A percentile compares a stretch with the other conserved stretches of the same genome.
These are phyloP conservation scores for Drosophila trapezifrons DNA, from an alignment of 1,140 invertebrate genomes.

Conservation along the genomic window DNA sequence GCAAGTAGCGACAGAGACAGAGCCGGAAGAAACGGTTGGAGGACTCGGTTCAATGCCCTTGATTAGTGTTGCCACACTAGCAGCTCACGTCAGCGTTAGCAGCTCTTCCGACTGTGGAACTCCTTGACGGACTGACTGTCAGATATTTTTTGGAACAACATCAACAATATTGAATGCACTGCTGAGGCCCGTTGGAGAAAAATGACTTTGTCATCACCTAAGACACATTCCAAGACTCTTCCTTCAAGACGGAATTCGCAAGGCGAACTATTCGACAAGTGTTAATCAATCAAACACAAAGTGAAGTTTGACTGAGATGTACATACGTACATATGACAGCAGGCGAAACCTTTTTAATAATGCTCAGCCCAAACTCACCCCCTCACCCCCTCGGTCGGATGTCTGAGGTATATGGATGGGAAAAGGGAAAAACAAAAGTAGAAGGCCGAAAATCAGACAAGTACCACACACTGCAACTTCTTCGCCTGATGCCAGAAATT, in stretches of 20 bases:
- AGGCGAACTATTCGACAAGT: slow-evolving; percentile 65
- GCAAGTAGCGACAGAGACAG: slow-evolving; percentile 9
- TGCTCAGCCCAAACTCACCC: slow-evolving; percentile 51
- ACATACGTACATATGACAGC: slow-evolving; percentile 70
- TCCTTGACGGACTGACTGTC: slow-evolving; percentile 48
- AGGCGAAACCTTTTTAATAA: slow-evolving; percentile 76
- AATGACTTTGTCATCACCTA: slow-evolving; percentile 66
- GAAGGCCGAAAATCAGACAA: slow-evolving; percentile 11
- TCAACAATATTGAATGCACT: slow-evolving; percentile 61
- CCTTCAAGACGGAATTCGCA: slow-evolving; percentile 40
- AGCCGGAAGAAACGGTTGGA: background rate
- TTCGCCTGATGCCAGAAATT: too few species aligned
- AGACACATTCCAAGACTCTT: slow-evolving; percentile 10
- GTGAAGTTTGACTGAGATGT: slow-evolving; percentile 41
- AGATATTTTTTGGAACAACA: slow-evolving; percentile 64
- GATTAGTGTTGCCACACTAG: slow-evolving; percentile 62
- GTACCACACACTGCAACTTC: background rate
- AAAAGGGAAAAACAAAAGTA: slow-evolving; percentile 52
- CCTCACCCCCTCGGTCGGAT: slow-evolving; percentile 25
- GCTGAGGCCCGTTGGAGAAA: slow-evolving; percentile 25
- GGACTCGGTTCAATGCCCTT: slow-evolving; percentile 48
- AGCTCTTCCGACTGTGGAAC: background rate
- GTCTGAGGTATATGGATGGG: slow-evolving; percentile 52
- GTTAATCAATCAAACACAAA: slow-evolving; percentile 72
- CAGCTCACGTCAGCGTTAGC: slow-evolving; percentile 6